phyloP scores from a whole-genome alignment of 2,113 vertebrate species.

The Chrysochloris asiatica region DNA sequence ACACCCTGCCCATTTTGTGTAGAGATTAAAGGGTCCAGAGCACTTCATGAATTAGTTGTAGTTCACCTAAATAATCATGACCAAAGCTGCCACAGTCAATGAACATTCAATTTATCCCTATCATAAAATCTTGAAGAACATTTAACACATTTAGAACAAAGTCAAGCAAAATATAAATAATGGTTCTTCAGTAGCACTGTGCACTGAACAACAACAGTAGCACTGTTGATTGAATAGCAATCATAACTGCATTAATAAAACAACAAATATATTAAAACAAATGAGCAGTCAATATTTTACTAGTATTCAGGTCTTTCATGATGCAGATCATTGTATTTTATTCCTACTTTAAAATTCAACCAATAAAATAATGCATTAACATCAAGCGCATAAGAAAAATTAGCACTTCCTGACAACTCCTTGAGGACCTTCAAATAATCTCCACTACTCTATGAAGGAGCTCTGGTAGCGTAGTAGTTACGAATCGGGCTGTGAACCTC shows the following conservation, averaged over 20 bases:
- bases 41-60: constrained; percentile 73
- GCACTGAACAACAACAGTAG: background rate
- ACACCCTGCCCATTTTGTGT: constrained; percentile 59
- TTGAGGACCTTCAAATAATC: background rate
- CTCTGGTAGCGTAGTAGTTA: too few relatives aligned
- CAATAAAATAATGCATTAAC: constrained; percentile 19
- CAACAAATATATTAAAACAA: background rate
- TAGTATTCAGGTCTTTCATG: constrained; percentile 12
- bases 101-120: constrained; percentile 35
- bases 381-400: constrained; percentile 16
- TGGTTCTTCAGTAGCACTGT: background rate
- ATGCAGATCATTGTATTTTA: constrained; percentile 8
- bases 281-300: background rate
- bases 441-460: background rate
- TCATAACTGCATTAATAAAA: background rate
- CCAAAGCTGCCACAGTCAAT: constrained; percentile 53
- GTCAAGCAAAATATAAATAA: constrained; percentile 11
- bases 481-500: too few relatives aligned
- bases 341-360: constrained; percentile 28
- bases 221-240: background rate
- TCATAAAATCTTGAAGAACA: constrained; percentile 36
- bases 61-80: constrained; percentile 61
- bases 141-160: background rate
- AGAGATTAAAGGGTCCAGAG: constrained; percentile 68
- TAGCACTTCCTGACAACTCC: background rate